Conservation (phyloP, 2,797 vertebrate genomes). For the Dermochelys coriacea region DNA sequence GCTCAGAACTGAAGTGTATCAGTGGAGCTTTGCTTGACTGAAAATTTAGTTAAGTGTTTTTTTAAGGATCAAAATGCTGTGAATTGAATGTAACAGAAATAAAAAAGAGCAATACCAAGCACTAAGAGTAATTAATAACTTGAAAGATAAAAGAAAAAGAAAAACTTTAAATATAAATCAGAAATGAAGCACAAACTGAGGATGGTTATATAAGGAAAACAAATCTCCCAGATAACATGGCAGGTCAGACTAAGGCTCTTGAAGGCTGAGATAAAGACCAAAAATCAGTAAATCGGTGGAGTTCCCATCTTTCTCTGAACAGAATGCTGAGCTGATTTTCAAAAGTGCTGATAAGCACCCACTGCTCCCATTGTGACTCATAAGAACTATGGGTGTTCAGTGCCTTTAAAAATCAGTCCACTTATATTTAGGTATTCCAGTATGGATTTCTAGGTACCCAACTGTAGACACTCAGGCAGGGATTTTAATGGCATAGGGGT, state of each 20-base stretch:
- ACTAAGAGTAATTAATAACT: accelerated
- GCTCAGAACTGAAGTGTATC: neutral
- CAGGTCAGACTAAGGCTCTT: neutral
- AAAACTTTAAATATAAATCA: neutral
- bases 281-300: neutral
- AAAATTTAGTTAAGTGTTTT: neutral
- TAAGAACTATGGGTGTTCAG: neutral
- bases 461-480: neutral
- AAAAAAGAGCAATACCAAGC: neutral
- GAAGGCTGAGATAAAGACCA: neutral
- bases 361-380: neutral
- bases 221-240: neutral
- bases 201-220: neutral
- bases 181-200: neutral
- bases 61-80: neutral
- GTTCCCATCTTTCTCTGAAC: neutral
- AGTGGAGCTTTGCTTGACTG: neutral
- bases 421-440: neutral
- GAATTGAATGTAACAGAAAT: accelerated
- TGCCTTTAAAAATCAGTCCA: neutral
- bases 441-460: neutral
- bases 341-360: neutral
- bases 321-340: neutral
- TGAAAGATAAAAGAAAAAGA: neutral
- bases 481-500: accelerated